Base-by-base conservation (phyloP, 2,113 vertebrate species). In the Salminus brasiliensis region DNA sequence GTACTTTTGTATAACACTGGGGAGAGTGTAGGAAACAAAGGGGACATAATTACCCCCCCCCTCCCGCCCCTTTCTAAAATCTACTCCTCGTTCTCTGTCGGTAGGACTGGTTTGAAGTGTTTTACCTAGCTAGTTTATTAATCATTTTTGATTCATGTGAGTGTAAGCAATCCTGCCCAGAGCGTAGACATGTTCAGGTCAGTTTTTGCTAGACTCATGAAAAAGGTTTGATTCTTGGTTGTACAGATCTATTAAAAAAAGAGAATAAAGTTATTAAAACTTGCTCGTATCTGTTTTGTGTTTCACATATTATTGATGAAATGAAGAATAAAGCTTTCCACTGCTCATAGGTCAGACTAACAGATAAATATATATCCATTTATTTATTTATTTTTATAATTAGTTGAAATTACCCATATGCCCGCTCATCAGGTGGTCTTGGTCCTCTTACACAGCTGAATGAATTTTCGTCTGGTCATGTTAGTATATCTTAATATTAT, bases 221-320 rank as follows among this genome's bases (percentile, higher is more conserved):
- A 90, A 87, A 91, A 88, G 89, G 88, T 91, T 93, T 88, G 90
- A 90, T 89, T 74, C 89, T 88, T 91, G 92, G 91, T 85, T 97
- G 95, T 97, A 97, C 92, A 96, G 93, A 94, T 93, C 88, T 95
- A 91, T 93, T 91, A 89, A 89, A 89, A n/a, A 83, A 88, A 86
- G 80, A 86, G 84, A 87, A 89, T 92, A 92, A 94, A 89, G 84
- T 83, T 91, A 89, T 90, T 88, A 79, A 89, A 84, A 81, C 36
- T 78, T 52, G 41, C 5, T 0, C 12, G 43, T 0, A 18, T 43
- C 43, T 71, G 30, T 76, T 41, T 18, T 65, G n/a, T n/a, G n/a
- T n/a, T n/a, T n/a, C n/a, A n/a, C n/a, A n/a, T n/a, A n/a, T n/a
- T n/a, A n/a, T n/a, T n/a, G n/a, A n/a, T n/a, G n/a, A n/a, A n/a